These are phyloP conservation scores for Plodia interpunctella DNA, from an alignment of 1,140 invertebrate species.

Conservation along the genomic window DNA sequence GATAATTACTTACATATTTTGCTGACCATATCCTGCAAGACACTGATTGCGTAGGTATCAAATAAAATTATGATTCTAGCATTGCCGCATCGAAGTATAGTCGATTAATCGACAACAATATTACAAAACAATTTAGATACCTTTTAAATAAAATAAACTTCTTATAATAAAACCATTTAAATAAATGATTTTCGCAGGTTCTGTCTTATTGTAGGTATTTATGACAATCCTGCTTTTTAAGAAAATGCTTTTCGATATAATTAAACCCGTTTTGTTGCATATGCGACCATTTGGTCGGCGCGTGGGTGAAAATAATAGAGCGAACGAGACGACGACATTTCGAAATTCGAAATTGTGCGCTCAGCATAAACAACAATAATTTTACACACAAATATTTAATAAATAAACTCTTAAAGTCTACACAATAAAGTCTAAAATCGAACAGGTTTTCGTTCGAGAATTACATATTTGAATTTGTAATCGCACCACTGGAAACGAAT, in stretches of 20 bases:
- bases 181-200: no score
- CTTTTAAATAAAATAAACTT: no score
- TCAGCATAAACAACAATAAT: slow-evolving; percentile 8
- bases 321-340: slow-evolving; percentile 51
- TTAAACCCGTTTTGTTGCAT: slow-evolving; percentile 39
- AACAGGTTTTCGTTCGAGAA: background rate
- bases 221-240: background rate
- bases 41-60: no score
- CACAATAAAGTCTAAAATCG: background rate
- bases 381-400: background rate
- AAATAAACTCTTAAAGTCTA: background rate
- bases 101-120: no score
- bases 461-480: slow-evolving; percentile 1
- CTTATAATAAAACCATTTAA: no score
- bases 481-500: slow-evolving; percentile 10
- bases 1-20: no score
- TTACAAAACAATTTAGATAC: no score
- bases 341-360: slow-evolving; percentile 34
- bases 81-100: no score
- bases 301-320: slow-evolving; percentile 61
- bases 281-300: slow-evolving; percentile 41
- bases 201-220: no score
- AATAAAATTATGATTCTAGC: no score
- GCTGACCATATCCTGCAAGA: no score
- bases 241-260: slow-evolving; percentile 13